Conservation (phyloP, 2,113 vertebrate genomes). For the Thermophis baileyi region DNA sequence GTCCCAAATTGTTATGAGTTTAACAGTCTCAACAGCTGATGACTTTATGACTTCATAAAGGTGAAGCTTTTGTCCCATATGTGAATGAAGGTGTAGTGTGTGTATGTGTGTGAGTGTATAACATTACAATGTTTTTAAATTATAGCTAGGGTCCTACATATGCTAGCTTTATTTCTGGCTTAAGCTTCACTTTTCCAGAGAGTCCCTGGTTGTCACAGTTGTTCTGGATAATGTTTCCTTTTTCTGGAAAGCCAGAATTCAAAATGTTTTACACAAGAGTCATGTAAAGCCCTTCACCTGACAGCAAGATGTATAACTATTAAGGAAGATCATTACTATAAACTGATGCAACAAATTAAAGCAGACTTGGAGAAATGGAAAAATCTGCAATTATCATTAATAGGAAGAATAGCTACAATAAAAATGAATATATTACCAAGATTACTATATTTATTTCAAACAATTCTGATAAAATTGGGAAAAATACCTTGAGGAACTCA, state of each 20-base stretch:
- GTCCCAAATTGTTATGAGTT: not conserved
- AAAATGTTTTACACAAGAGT: not conserved
- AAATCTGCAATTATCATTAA: too few relatives aligned
- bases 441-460: too few relatives aligned
- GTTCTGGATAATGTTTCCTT: not conserved
- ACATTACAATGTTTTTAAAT: not conserved
- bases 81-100: not conserved
- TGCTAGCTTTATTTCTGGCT: not conserved
- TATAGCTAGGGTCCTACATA: not conserved
- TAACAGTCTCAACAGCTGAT: not conserved
- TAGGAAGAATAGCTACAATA: too few relatives aligned
- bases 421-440: too few relatives aligned
- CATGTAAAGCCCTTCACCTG: not conserved
- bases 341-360: too few relatives aligned
- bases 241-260: not conserved
- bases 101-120: not conserved
- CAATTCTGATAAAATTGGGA: too few relatives aligned
- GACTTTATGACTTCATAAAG: not conserved
- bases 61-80: not conserved
- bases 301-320: too few relatives aligned
- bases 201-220: not conserved
- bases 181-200: not conserved
- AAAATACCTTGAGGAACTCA: too few relatives aligned
- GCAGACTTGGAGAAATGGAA: too few relatives aligned
- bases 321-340: too few relatives aligned